These are phyloP conservation scores for Campylomormyrus numenius DNA, from an alignment of 2,113 vertebrate species.

Conservation along the genomic window DNA sequence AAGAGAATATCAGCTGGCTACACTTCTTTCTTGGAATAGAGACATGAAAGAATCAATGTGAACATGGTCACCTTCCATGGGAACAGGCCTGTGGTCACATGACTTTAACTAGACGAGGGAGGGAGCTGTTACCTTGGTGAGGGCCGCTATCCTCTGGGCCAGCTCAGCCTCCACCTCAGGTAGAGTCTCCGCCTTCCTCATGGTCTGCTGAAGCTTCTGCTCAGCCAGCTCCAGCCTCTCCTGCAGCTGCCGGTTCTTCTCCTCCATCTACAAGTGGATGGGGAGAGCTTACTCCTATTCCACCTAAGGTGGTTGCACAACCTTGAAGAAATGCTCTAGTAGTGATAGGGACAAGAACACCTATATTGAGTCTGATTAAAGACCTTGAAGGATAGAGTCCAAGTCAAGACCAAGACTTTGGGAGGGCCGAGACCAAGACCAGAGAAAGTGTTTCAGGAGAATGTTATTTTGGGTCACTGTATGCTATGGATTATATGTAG, in stretches of 20 bases:
- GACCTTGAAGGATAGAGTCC: background rate
- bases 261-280: constrained; percentile 76
- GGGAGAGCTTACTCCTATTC: background rate
- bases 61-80: background rate
- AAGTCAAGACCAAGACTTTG: background rate
- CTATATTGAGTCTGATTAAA: background rate
- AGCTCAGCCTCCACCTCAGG: constrained; percentile 96
- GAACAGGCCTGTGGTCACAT: background rate
- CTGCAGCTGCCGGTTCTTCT: constrained; percentile 94
- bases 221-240: constrained; percentile 92
- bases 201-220: constrained; percentile 97
- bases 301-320: background rate
- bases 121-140: constrained; percentile 80
- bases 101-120: background rate
- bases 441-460: background rate
- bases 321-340: background rate
- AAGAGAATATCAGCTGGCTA: background rate
- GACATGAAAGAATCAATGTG: background rate
- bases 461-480: background rate
- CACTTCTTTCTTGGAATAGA: background rate
- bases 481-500: background rate
- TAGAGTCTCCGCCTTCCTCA: constrained; percentile 95
- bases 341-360: background rate
- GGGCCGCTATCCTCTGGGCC: constrained; percentile 95
- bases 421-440: background rate